phyloP scores from a whole-genome alignment of 2,113 vertebrate genomes.

The Protobothrops flavoviridis region DNA sequence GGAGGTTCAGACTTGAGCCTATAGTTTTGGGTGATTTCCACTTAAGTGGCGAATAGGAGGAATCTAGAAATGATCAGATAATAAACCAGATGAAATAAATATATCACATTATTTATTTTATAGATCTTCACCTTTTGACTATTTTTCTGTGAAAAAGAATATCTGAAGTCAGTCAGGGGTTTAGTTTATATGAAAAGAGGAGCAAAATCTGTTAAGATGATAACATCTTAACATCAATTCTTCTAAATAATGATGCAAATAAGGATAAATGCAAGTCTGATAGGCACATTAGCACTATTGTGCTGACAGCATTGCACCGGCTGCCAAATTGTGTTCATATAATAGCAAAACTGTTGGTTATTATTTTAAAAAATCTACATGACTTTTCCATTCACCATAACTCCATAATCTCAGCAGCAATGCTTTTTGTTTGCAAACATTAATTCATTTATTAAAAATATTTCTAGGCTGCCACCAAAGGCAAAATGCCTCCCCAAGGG shows the following conservation, averaged over 20 bases:
- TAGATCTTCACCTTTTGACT: background rate
- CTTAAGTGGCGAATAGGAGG: background rate
- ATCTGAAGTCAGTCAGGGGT: background rate
- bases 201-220: background rate
- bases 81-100: background rate
- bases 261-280: background rate
- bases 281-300: background rate
- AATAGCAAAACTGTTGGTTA: background rate
- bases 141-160: background rate
- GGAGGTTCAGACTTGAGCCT: background rate
- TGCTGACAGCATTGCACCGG: background rate
- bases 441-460: background rate
- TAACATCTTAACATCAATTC: background rate
- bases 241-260: background rate
- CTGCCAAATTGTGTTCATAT: background rate
- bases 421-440: background rate
- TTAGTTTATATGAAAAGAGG: background rate
- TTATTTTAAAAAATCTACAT: background rate
- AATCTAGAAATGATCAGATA: conserved; percentile 3
- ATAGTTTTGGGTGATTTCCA: conserved; percentile 17
- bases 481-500: background rate
- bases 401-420: background rate
- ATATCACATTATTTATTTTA: background rate
- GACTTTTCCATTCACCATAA: background rate
- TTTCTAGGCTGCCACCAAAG: background rate